phyloP scores from a whole-genome alignment of 35 echinoderm and acorn worm species.

The Lytechinus pictus region DNA sequence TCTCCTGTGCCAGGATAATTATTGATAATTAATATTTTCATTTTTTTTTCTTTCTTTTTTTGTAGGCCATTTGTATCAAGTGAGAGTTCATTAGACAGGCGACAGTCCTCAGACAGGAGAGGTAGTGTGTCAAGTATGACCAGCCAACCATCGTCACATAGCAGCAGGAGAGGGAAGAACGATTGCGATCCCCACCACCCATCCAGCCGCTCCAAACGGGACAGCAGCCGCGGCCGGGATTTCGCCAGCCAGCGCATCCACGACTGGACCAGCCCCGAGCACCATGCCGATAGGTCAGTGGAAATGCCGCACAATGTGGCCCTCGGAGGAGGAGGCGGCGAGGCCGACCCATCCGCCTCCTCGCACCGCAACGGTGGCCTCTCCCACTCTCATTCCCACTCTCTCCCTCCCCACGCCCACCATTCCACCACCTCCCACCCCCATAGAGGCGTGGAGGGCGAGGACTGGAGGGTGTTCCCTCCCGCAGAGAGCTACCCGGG shows the following conservation, averaged over 20 bases:
- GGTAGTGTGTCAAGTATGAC: slow-evolving; percentile 40
- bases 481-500: slow-evolving; percentile 39
- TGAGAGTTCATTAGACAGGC: slow-evolving; percentile 43
- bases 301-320: slow-evolving; percentile 42
- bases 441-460: slow-evolving; percentile 31
- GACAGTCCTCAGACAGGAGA: slow-evolving; percentile 37
- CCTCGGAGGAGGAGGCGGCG: neutral
- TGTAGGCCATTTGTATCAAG: slow-evolving; percentile 46
- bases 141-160: neutral
- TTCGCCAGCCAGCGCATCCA: slow-evolving; percentile 17
- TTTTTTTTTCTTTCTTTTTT: neutral
- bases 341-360: slow-evolving; percentile 27
- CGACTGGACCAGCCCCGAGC: slow-evolving; percentile 53
- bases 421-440: neutral
- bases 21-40: too few relatives aligned
- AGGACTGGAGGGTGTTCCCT: slow-evolving; percentile 48
- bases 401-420: slow-evolving; percentile 43
- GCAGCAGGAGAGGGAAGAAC: neutral
- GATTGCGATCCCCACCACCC: neutral
- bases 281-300: slow-evolving; percentile 47
- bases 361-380: slow-evolving; percentile 36
- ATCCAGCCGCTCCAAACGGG: slow-evolving; percentile 34
- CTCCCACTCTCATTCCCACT: slow-evolving; percentile 35
- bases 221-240: neutral
- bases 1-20: neutral